Percentiles rank a stretch among this genome's conserved stretches.
These are phyloP conservation scores for Heliconius charithonia DNA, from an alignment of 2,888 invertebrate species.

Conservation along the genomic window DNA sequence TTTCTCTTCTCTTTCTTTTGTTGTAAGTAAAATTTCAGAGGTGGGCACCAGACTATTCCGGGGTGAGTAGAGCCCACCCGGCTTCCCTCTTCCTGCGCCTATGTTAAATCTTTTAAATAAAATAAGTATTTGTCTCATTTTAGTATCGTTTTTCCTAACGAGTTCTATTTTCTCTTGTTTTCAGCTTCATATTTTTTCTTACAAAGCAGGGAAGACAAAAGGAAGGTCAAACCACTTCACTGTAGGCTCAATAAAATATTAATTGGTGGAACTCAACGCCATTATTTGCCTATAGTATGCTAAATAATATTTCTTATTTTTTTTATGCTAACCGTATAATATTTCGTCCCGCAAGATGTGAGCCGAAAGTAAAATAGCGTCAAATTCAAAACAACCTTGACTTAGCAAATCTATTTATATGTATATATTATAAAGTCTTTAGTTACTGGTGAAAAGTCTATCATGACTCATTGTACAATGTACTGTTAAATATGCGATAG, in stretches of 20 bases:
- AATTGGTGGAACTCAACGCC: neutral
- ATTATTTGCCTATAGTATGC: neutral
- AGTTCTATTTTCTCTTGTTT: no score
- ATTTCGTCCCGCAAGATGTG: slow-evolving; percentile 57
- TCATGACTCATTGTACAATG: neutral
- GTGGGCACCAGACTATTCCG: no score
- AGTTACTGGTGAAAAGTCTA: neutral
- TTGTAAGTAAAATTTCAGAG: no score
- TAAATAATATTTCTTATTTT: neutral
- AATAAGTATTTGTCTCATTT: no score
- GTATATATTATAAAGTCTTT: slow-evolving; percentile 11
- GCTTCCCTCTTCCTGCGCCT: no score
- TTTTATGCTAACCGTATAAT: slow-evolving; percentile 57
- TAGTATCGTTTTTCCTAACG: no score
- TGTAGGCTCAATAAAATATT: neutral
- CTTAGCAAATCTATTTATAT: slow-evolving; percentile 45
- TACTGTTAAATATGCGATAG: neutral
- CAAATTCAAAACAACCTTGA: slow-evolving; percentile 53
- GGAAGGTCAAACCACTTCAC: neutral
- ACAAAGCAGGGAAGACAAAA: no score
- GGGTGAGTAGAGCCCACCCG: no score
- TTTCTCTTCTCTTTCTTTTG: no score
- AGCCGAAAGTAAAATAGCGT: slow-evolving; percentile 58
- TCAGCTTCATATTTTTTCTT: no score
- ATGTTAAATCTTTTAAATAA: no score